Conservation (phyloP, 1,140 invertebrate genomes). For the Drosophila tropicalis region DNA sequence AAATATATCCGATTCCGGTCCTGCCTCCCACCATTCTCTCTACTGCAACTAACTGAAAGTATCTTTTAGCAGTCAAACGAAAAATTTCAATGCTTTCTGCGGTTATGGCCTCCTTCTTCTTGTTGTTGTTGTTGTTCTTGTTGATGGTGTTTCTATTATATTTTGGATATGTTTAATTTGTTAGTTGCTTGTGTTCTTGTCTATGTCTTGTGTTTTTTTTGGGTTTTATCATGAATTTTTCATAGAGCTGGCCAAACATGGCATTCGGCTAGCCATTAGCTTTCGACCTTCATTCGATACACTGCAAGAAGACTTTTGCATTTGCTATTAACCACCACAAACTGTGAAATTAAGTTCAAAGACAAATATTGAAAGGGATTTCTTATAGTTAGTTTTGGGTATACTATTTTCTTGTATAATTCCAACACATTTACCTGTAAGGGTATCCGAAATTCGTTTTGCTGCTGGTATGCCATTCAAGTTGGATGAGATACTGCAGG, state of each 20-base stretch:
- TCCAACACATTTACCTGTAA: not conserved
- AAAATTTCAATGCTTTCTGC: constrained; percentile 44
- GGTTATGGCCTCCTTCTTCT: constrained; percentile 25
- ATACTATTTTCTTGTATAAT: not conserved
- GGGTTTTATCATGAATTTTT: not conserved
- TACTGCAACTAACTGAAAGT: constrained; percentile 23
- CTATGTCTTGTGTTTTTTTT: not conserved
- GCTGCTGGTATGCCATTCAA: constrained; percentile 33
- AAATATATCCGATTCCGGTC: constrained; percentile 4
- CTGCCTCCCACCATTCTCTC: not conserved
- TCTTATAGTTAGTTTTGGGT: too few species aligned
- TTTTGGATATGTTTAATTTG: constrained; percentile 24
- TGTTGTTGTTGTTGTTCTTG: constrained; percentile 22
- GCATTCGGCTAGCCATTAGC: not conserved
- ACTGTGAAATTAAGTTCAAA: too few species aligned
- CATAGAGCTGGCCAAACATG: constrained; percentile 3
- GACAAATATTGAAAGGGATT: not conserved
- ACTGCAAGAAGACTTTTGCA: not conserved
- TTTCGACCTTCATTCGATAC: not conserved
- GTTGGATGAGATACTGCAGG: constrained; percentile 25
- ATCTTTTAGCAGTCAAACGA: constrained; percentile 31
- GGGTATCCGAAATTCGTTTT: constrained; percentile 30
- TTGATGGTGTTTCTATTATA: constrained; percentile 63
- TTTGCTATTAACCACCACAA: too few species aligned
- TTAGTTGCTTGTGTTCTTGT: not conserved